A percentile compares a stretch with the other conserved stretches of the same genome.
Evolutionary conservation across 2,888 invertebrate species (phyloP).

Genomic region (Xylota segnis): DNA sequence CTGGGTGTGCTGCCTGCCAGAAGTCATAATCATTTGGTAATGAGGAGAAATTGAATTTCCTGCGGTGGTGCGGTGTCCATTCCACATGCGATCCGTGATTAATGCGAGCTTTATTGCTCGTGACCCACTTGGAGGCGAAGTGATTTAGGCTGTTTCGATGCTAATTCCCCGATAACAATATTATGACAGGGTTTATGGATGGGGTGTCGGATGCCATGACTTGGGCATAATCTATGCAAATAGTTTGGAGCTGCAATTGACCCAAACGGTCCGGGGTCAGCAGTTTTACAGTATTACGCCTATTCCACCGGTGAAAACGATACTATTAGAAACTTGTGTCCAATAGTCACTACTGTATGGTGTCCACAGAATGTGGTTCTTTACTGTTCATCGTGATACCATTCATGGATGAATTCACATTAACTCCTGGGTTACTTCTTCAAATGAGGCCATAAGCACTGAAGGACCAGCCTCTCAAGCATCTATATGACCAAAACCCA

Average conservation of each 20-base stretch:
- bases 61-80: not conserved
- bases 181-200: slow-evolving; percentile 16
- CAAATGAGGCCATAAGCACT: too few species aligned
- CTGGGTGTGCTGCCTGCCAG: slow-evolving; percentile 24
- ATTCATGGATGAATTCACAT: too few species aligned
- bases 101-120: slow-evolving; percentile 39
- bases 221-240: not conserved
- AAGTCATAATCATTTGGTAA: slow-evolving; percentile 52
- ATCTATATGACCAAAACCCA: too few species aligned
- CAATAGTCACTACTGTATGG: too few species aligned
- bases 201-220: not conserved
- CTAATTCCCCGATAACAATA: slow-evolving; percentile 1
- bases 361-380: too few species aligned
- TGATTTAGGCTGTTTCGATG: slow-evolving; percentile 12
- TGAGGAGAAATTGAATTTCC: slow-evolving; percentile 51
- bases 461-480: too few species aligned
- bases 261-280: not conserved
- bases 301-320: too few species aligned
- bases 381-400: too few species aligned
- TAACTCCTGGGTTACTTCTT: too few species aligned
- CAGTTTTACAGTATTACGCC: not conserved
- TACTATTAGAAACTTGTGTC: too few species aligned
- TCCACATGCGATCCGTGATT: slow-evolving; percentile 41
- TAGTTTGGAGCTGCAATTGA: not conserved
- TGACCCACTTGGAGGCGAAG: slow-evolving; percentile 21